phyloP scores from a whole-genome alignment of 2,113 vertebrate species.

The Chloropsis hardwickii region DNA sequence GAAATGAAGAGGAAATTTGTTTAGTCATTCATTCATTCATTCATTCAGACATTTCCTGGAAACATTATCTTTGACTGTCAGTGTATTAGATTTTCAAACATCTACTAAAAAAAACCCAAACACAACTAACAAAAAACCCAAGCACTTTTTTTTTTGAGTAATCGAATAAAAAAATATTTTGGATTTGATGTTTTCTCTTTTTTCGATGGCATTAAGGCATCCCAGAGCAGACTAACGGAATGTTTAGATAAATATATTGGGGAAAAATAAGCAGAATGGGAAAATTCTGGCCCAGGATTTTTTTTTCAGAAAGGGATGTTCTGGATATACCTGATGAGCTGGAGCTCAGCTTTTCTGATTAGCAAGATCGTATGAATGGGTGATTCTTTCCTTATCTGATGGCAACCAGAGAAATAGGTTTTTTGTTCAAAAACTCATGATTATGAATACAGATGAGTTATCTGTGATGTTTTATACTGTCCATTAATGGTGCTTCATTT shows the following conservation, averaged over 20 bases:
- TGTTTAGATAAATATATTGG: not conserved
- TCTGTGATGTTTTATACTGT: not conserved
- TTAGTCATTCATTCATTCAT: not conserved
- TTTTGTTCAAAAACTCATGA: not conserved
- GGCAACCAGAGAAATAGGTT: not conserved
- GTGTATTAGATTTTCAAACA: not conserved
- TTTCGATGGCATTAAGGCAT: not conserved
- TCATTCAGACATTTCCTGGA: not conserved
- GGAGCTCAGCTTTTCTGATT: not conserved
- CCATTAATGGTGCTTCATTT: not conserved
- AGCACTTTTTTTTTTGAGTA: not conserved
- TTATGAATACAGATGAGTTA: not conserved
- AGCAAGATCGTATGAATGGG: not conserved
- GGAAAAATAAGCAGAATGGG: not conserved
- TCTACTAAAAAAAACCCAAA: not conserved
- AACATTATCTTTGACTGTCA: not conserved
- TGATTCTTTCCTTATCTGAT: not conserved
- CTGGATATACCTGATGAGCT: not conserved
- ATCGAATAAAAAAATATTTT: not conserved
- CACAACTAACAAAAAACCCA: not conserved
- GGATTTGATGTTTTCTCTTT: not conserved
- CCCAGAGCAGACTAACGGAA: not conserved
- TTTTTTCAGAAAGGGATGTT: not conserved
- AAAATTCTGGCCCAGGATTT: not conserved
- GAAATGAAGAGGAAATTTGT: conserved; percentile 25